phyloP scores from a whole-genome alignment of 2,888 invertebrate species.

The Drosophila pseudotalamancana region DNA sequence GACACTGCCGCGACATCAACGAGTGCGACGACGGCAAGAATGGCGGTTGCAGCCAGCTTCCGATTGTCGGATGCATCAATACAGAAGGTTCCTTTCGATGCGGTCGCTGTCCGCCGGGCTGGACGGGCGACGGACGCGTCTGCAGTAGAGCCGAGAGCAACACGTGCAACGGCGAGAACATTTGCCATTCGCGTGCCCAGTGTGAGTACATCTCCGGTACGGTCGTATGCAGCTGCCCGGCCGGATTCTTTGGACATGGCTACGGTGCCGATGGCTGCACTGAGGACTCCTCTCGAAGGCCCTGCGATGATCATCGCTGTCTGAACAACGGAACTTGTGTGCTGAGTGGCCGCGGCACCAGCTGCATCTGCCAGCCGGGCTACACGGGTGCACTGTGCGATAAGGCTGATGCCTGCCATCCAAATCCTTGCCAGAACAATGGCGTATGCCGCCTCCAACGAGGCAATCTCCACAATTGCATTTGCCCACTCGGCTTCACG shows the following conservation, averaged over 20 bases:
- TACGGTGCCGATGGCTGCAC: conserved; percentile 91
- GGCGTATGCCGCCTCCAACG: conserved; percentile 87
- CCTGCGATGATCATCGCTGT: conserved; percentile 86
- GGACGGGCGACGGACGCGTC: conserved; percentile 91
- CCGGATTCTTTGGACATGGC: conserved; percentile 92
- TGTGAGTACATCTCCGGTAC: conserved; percentile 90
- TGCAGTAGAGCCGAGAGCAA: conserved; percentile 85
- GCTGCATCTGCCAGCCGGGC: conserved; percentile 79
- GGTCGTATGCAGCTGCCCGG: conserved; percentile 91
- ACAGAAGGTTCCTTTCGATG: conserved; percentile 95
- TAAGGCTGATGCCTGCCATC: conserved; percentile 87
- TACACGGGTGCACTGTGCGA: conserved; percentile 87
- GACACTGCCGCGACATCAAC: conserved; percentile 93
- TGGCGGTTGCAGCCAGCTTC: conserved; percentile 94
- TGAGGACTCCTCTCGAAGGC: conserved; percentile 77
- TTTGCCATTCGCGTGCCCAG: conserved; percentile 92
- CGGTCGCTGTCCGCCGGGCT: conserved; percentile 94
- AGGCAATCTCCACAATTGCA: conserved; percentile 85
- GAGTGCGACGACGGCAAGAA: conserved; percentile 92
- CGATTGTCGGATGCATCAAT: conserved; percentile 94
- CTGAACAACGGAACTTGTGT: conserved; percentile 86
- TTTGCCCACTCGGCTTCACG: conserved; percentile 88
- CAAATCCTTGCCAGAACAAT: conserved; percentile 92
- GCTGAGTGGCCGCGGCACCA: conserved; percentile 63
- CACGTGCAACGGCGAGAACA: conserved; percentile 72